Evolutionary conservation across 1,140 invertebrate species (phyloP), one percentile per base, ranked within the genome.

Genomic region (Leguminivora glycinivorella): DNA sequence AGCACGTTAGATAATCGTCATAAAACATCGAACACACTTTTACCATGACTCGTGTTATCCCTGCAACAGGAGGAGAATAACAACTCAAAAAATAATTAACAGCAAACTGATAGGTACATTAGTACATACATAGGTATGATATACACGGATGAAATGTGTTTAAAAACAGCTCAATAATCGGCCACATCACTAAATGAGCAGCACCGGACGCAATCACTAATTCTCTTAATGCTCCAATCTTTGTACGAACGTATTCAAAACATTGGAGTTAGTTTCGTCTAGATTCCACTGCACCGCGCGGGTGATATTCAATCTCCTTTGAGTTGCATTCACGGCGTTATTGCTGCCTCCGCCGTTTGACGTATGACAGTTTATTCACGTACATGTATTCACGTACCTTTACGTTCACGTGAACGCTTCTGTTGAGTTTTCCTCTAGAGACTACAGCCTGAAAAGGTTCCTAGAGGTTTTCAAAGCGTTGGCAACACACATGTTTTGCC

Each of bases 261-360:
- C 40, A 56, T 69, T 22, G 7, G 47, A 69, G 25, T 66, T 68
- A 67, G 71, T 75, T 75, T 43, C 25, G 66, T 70, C 69, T 72
- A 67, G 67, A 73, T 67, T 70, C 17, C 19, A 43, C 71, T 73
- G 71, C 71, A 66, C 22, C 34, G 56, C 68, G 60, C 67, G 43
- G 69, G 47, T 63, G 67, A 72, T 75, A 75, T 75, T 70, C 66
- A 72, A 72, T 71, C 68, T 70, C 72, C 68, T 63, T 63, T 63
- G 58, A 63, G 26, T 60, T 63, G 58, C 58, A 29, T 63, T 63
- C 58, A 63, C 58, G 25, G n/a, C 58, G 58, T 63, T 63, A 63
- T 63, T 63, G 26, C 58, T 17, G 12, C 26, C 58, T 31, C 56
- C 19, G 19, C 56, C 24, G 9, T 24, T 26, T 63, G 58, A 63